Percentiles rank a stretch among this genome's conserved stretches.
Conservation (phyloP, 2,888 invertebrate species). For the Craniophora ligustri region DNA sequence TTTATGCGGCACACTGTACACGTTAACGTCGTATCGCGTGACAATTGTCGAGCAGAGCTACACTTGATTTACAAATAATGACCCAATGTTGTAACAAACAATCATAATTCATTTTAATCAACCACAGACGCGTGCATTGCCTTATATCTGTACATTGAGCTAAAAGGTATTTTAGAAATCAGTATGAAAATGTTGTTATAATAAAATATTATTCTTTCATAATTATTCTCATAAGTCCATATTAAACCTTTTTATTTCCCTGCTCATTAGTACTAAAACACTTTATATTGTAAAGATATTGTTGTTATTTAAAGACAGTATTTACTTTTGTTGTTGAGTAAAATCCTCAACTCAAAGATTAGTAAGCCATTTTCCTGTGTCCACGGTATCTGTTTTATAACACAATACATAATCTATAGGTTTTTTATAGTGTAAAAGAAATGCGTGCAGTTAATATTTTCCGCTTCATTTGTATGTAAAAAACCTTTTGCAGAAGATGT, state of each 20-base stretch:
- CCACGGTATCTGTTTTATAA: not conserved
- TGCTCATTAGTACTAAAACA: too few relatives aligned
- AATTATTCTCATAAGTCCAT: too few relatives aligned
- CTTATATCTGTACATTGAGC: conserved; percentile 45
- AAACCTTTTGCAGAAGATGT: conserved; percentile 64
- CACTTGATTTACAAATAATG: conserved; percentile 85
- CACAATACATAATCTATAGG: not conserved
- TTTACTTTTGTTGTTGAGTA: too few relatives aligned
- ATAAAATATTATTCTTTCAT: too few relatives aligned
- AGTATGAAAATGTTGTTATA: too few relatives aligned
- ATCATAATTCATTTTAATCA: conserved; percentile 79
- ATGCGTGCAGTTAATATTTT: conserved; percentile 83
- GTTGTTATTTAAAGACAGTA: too few relatives aligned
- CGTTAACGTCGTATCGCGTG: conserved; percentile 64
- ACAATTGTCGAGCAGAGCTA: conserved; percentile 62
- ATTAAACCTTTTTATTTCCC: too few relatives aligned
- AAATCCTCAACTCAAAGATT: not conserved
- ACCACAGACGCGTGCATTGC: conserved; percentile 64
- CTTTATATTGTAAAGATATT: too few relatives aligned
- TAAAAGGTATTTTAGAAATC: too few relatives aligned
- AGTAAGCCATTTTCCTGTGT: too few relatives aligned
- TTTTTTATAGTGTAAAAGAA: conserved; percentile 62
- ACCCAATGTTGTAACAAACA: conserved; percentile 72
- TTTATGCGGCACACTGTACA: conserved; percentile 47
- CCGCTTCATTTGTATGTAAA: conserved; percentile 70